These are phyloP conservation scores for Epiblema foenella DNA, from an alignment of 2,888 invertebrate species.

Conservation along the genomic window DNA sequence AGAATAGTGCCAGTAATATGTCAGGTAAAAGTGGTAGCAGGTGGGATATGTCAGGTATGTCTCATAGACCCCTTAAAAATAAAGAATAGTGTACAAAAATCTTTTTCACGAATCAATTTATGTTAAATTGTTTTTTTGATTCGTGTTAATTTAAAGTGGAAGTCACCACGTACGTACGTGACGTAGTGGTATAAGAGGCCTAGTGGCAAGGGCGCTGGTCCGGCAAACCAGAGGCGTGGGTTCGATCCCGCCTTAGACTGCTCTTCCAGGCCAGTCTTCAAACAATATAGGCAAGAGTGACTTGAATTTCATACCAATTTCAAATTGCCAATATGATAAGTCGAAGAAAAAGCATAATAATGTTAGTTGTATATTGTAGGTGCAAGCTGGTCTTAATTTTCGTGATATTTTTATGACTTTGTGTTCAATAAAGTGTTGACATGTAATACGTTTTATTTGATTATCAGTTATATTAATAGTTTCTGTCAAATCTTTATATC, in stretches of 20 bases:
- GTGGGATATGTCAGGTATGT: constrained; percentile 37
- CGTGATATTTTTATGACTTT: neutral
- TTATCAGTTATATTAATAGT: neutral
- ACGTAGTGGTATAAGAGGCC: too few relatives aligned
- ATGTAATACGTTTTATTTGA: neutral
- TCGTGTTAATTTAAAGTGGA: too few relatives aligned
- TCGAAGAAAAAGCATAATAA: constrained; percentile 3
- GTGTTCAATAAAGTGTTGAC: neutral
- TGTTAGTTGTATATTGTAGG: neutral
- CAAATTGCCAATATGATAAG: constrained; percentile 3
- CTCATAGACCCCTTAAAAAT: constrained; percentile 50
- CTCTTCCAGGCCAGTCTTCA: neutral
- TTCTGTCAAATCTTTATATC: too few relatives aligned
- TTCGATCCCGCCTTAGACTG: too few relatives aligned
- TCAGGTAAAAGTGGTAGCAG: constrained; percentile 29
- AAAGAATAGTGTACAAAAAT: constrained; percentile 1
- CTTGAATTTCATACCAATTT: neutral
- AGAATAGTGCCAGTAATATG: neutral
- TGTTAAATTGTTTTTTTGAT: too few relatives aligned
- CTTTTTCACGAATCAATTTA: too few relatives aligned
- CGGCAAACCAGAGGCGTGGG: too few relatives aligned
- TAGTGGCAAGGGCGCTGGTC: too few relatives aligned
- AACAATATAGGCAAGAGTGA: neutral
- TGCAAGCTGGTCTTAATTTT: neutral
- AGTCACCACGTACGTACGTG: too few relatives aligned